Conservation (phyloP, 2,113 vertebrate species). For the Amia ocellicauda region DNA sequence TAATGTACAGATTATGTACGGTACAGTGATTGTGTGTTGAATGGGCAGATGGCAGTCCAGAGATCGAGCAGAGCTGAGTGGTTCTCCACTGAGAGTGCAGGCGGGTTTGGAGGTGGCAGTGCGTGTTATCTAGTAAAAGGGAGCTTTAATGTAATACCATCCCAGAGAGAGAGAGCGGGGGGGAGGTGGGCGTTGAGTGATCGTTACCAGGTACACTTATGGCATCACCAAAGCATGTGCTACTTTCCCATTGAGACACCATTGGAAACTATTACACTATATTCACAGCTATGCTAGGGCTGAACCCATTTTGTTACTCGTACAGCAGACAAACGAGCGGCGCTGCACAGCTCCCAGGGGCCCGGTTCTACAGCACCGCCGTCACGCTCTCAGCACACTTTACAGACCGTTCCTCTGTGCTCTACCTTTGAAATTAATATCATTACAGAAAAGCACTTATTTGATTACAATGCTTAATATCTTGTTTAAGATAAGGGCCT, state of each 20-base stretch:
- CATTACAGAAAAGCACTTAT: too few relatives aligned
- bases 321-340: conserved; percentile 18
- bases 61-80: background rate
- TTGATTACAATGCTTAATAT: too few relatives aligned
- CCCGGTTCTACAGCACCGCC: conserved; percentile 12
- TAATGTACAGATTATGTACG: too few relatives aligned
- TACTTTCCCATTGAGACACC: conserved; percentile 27
- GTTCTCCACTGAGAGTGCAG: background rate
- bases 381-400: background rate
- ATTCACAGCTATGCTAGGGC: conserved; percentile 6
- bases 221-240: conserved; percentile 36
- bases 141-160: conserved; percentile 10
- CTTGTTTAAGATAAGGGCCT: too few relatives aligned
- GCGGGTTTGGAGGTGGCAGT: conserved; percentile 10
- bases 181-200: conserved; percentile 42
- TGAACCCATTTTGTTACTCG: background rate
- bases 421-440: conserved; percentile 32
- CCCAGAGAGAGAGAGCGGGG: background rate
- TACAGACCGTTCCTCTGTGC: conserved; percentile 22
- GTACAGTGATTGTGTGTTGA: too few relatives aligned
- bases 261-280: conserved; percentile 25
- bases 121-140: conserved; percentile 13
- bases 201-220: conserved; percentile 38
- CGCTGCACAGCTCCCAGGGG: conserved; percentile 26
- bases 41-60: too few relatives aligned